Evolutionary conservation across 2,113 vertebrate species (phyloP), one percentile per base, ranked within the genome.

Genomic region (Machaerirhynchus nigripectus): DNA sequence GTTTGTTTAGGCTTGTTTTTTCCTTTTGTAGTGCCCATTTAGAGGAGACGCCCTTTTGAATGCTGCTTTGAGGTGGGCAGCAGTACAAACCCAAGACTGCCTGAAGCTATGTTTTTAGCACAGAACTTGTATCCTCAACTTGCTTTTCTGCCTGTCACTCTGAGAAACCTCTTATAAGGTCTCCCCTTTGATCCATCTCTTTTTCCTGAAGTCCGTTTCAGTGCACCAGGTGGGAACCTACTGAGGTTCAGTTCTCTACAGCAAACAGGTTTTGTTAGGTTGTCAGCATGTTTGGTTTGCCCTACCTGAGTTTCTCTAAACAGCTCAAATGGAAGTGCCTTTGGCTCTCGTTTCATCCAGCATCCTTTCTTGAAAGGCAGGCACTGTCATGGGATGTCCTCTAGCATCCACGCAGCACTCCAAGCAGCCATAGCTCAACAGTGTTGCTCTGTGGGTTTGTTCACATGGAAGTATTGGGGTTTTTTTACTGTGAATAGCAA

Each of bases 401-500:
- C 44, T 21, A 26, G 31, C 47, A 78, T 63, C 30, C 30, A 70
- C 7, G 10, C 30, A 35, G 42, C 5, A 6, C 17, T 76, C 26
- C 46, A 60, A 6, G 24, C 33, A 57, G 19, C 39, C 14, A 15
- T 6, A 11, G 47, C 52, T 23, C 57, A 64, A 15, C 39, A 7
- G 44, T 61, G 9, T 30, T 87, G 69, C 13, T n/a, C 24, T 40
- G 2, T 49, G 23, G 31, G 18, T 19, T 84, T 10, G 2, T 46
- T 87, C 42, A 24, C 15, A 8, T 35, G 14, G 28, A 64, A 40
- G 8, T 16, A 26, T 9, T 57, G 31, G 6, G 2, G 0, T 7
- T 13, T 4, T 21, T 49, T 68, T 19, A 22, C 55, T 77, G 5
- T 31, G 60, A 59, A n/a, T 39, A 74, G 68, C 20, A 55, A 56